Base-by-base conservation (phyloP, 2,888 invertebrate genomes). In the Diaperis boleti region DNA sequence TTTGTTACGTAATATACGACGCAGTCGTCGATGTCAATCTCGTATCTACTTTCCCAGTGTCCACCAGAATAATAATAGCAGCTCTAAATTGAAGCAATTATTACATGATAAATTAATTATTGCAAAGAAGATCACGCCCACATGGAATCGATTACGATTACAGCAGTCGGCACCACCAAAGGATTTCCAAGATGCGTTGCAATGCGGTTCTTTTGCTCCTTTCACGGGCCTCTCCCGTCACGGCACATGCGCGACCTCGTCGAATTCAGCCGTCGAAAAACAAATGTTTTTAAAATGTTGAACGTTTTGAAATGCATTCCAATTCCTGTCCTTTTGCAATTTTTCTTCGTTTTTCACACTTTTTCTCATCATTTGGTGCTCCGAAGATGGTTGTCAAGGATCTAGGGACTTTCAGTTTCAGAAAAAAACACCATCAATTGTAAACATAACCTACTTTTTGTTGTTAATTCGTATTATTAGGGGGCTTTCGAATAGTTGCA, bases 231-330 rank as follows among this genome's bases (percentile, higher is more conserved):
- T 71, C 78, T 59, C 45, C 22, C 35, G 22, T 26, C 33, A 33
- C 8, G 26, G 74, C 78, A 79, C 79, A 69, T 72, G 79, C 77
- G 80, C 79, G 79, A 78, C 79, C 78, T 78, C 79, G 77, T 72
- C 59, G 61, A 67, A 70, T 72, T 71, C 70, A 71, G 70, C 62
- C 69, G 68, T 65, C 49, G 14, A 41, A 39, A 39, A 59, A 59
- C 49, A 47, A 59, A 56, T 31, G 49, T 49, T 59, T 57, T 59
- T 31, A 39, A n/a, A n/a, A 37, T 47, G 37, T 59, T 41, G 17
- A 13, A 15, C 42, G 18, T 44, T 56, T 42, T 15, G 6, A 42
- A 56, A 31, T 20, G 41, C 3, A 39, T 17, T 42, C 18, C 18
- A n/a, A 42, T 42, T 18, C 41, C n/a, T 42, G 6, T 42, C n/a